Evolutionary conservation across 2,113 vertebrate species (phyloP), one percentile per base, ranked within the genome.

Genomic region (Gymnarchus niloticus): DNA sequence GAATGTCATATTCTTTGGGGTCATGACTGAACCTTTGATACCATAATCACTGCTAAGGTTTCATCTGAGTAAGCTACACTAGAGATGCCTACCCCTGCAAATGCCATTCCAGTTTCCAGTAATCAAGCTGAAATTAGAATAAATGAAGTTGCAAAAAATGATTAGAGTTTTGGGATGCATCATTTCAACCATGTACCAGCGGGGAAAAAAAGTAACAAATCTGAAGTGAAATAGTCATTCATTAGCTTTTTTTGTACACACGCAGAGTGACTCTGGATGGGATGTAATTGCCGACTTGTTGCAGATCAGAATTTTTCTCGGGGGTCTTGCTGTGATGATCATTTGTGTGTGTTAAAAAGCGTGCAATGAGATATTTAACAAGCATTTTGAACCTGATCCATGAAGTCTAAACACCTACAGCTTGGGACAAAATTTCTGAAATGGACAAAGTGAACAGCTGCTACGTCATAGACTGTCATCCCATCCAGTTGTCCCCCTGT

Each of bases 111-210:
- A 82, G 25, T 82, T 82, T n/a, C 80, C 28, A 12, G 80, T 82
- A 82, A 82, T 82, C 28, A 3, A 82, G 49, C 37, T 1, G 17
- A 56, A 82, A 82, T 82, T 82, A 82, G 49, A 82, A 82, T 82
- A 82, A 82, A 82, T 56, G 80, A 82, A 82, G 80, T 51, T 33
- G 80, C 54, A n/a, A 82, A 78, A 82, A 82, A 54, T n/a, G 51
- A 82, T 82, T 82, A 82, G 80, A 52, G 80, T 28, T 82, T 56
- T 82, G 80, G 51, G 80, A 82, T 37, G 80, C 80, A 54, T 82
- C 80, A 82, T 82, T 82, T 82, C 80, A 82, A 28, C 23, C 51
- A 14, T 51, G 54, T 82, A 82, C 56, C 56, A 82, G 25, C n/a
- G 5, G 76, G 76, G 8, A 33, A 82, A 82, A 81, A 82, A 82